Evolutionary conservation across 2,888 invertebrate genomes (phyloP).

Genomic region (Cantharis lateralis): DNA sequence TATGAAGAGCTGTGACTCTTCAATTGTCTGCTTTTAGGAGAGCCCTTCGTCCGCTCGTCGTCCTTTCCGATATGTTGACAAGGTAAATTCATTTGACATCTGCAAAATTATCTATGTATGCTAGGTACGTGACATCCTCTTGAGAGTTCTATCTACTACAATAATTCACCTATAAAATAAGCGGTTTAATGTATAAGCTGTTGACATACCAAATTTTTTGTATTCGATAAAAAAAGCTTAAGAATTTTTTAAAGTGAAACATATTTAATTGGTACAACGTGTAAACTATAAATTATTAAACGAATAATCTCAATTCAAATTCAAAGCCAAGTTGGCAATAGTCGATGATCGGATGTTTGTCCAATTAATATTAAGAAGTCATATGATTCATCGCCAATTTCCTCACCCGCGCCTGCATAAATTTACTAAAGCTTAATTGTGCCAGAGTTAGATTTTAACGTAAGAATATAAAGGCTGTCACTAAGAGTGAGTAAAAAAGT

Average conservation of each 20-base stretch:
- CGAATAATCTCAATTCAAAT: constrained; percentile 12
- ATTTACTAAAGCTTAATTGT: neutral
- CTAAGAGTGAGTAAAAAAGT: neutral
- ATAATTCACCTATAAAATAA: neutral
- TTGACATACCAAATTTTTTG: neutral
- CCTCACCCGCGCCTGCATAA: constrained; percentile 16
- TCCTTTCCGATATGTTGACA: constrained; percentile 26
- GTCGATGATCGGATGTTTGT: constrained; percentile 15
- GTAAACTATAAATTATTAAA: constrained; percentile 18
- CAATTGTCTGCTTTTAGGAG: constrained; percentile 34
- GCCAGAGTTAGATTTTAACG: neutral
- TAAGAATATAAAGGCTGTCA: neutral
- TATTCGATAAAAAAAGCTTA: neutral
- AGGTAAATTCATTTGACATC: constrained; percentile 16
- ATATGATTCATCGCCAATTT: constrained; percentile 7
- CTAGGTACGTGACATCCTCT: neutral
- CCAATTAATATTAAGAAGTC: constrained; percentile 16
- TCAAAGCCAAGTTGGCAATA: constrained; percentile 21
- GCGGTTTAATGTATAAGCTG: neutral
- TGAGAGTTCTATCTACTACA: neutral
- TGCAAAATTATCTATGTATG: neutral
- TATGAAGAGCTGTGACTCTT: constrained; percentile 35
- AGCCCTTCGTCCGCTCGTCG: constrained; percentile 28
- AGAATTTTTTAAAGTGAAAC: constrained; percentile 1
- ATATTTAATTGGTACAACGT: constrained; percentile 10